Conservation (phyloP, 2,888 invertebrate species). For the Ormyrus pomaceus region DNA sequence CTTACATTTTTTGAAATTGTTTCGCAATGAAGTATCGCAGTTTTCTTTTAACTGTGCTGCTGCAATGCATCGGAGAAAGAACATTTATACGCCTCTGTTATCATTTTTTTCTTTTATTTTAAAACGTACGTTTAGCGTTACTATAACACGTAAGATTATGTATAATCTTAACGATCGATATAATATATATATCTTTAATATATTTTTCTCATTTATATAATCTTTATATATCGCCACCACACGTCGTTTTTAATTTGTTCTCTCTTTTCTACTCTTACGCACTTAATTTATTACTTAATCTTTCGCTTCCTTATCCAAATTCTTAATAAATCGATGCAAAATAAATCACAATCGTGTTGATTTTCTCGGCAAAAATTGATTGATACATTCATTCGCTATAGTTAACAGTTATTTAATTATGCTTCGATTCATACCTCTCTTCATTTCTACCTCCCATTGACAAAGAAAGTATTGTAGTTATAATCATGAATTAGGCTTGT, state of each 20-base stretch:
- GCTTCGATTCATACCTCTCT: constrained; percentile 21
- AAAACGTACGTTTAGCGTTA: constrained; percentile 52
- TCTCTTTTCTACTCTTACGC: constrained; percentile 47
- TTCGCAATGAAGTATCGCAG: constrained; percentile 27
- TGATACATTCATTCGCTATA: constrained; percentile 33
- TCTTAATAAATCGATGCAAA: constrained; percentile 67
- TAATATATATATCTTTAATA: constrained; percentile 58
- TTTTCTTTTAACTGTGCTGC: constrained; percentile 37
- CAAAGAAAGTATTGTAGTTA: no score
- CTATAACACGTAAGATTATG: constrained; percentile 63
- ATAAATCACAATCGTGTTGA: constrained; percentile 70
- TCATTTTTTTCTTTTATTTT: constrained; percentile 23
- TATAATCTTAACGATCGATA: constrained; percentile 66
- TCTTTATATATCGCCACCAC: constrained; percentile 58
- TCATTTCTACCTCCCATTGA: neutral
- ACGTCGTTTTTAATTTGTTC: constrained; percentile 30
- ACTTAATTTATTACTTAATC: constrained; percentile 53
- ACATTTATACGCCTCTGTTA: constrained; percentile 36
- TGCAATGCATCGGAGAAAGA: constrained; percentile 31
- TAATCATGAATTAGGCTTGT: no score
- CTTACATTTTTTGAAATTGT: constrained; percentile 11
- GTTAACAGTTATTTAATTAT: constrained; percentile 43
- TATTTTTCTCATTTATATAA: constrained; percentile 60
- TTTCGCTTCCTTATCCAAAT: constrained; percentile 54
- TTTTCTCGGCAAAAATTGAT: constrained; percentile 52